These are phyloP conservation scores for Catajapyx aquilonaris DNA, from an alignment of 1,140 invertebrate genomes.

Conservation along the genomic window DNA sequence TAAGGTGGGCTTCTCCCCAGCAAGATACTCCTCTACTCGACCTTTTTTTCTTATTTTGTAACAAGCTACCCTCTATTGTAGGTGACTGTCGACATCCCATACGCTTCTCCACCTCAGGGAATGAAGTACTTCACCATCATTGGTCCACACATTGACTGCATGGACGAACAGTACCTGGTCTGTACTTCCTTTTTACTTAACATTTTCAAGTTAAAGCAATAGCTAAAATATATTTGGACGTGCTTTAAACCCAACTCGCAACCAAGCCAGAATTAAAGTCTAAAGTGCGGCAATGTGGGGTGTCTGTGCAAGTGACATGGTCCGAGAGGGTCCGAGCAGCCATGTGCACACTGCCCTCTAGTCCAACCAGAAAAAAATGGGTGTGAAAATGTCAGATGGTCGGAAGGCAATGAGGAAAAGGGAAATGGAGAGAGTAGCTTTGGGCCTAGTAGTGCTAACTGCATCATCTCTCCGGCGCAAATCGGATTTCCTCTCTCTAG, in stretches of 20 bases:
- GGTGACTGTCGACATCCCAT: slow-evolving; percentile 58
- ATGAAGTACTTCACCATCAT: slow-evolving; percentile 72
- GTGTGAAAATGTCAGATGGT: too few relatives aligned
- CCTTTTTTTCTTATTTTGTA: slow-evolving; percentile 7
- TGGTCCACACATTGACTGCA: slow-evolving; percentile 65
- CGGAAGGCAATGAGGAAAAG: too few relatives aligned
- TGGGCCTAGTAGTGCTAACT: too few relatives aligned
- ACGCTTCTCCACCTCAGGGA: slow-evolving; percentile 60
- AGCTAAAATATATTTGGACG: slow-evolving; percentile 3
- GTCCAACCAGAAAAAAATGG: too few relatives aligned
- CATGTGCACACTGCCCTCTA: too few relatives aligned
- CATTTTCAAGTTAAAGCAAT: neutral
- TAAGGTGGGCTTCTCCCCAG: slow-evolving; percentile 26
- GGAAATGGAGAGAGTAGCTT: too few relatives aligned
- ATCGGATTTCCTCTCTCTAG: too few relatives aligned
- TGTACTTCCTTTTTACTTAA: slow-evolving; percentile 13
- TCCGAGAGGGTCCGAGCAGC: too few relatives aligned
- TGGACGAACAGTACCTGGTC: slow-evolving; percentile 67
- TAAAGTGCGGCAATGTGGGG: too few relatives aligned
- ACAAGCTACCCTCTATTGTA: slow-evolving; percentile 9
- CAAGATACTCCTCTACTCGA: slow-evolving; percentile 10
- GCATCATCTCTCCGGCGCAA: too few relatives aligned
- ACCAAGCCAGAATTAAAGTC: too few relatives aligned
- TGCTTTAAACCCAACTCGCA: slow-evolving; percentile 1
- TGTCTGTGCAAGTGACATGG: too few relatives aligned